Evolutionary conservation across 92 coral and sea anemone species (phyloP), one percentile per base, ranked within the genome.

Genomic region (Porites divaricata): DNA sequence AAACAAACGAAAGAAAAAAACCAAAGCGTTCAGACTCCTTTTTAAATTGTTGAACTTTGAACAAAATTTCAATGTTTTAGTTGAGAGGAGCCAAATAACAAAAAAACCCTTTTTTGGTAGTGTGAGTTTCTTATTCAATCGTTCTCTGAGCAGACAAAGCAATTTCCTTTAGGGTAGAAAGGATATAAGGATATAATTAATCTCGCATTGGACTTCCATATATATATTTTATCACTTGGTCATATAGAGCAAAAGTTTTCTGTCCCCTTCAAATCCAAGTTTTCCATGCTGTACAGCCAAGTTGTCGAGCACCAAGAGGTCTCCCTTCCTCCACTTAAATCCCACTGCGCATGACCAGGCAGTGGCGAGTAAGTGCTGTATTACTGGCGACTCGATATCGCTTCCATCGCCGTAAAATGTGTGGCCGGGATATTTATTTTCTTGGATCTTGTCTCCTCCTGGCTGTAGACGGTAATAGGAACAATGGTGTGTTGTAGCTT

Each of bases 341-440:
- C 93, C 90, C 2, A 90, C 93, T 21, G 85, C 93, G 76, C 84
- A 81, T 69, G 74, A 13, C 90, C 93, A 90, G 11, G 58, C 49
- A 11, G 78, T 77, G 26, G 81, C 83, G 16, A 70, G 77, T 17
- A 90, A 62, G 73, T 90, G 90, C 52, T 90, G 90, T n/a, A 86
- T 9, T 13, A 81, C 81, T 7, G 48, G 73, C 2, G 88, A 66
- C 71, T 81, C 88, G 17, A 90, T 90, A 22, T 83, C 80, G 66
- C 87, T 82, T 20, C 87, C 88, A 49, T 81, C 87, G 13, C 93
- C 93, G 62, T 78, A 91, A 74, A 63, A 88, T 16, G 84, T 71
- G 85, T 88, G 87, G 22, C 20, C 23, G 1, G 92, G 92, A 45
- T 75, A 85, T 72, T 81, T 56, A 58, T 85, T 62, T 26, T 88